These are phyloP conservation scores for Centruroides sculpturatus DNA, from an alignment of 1,140 invertebrate species.

Conservation along the genomic window DNA sequence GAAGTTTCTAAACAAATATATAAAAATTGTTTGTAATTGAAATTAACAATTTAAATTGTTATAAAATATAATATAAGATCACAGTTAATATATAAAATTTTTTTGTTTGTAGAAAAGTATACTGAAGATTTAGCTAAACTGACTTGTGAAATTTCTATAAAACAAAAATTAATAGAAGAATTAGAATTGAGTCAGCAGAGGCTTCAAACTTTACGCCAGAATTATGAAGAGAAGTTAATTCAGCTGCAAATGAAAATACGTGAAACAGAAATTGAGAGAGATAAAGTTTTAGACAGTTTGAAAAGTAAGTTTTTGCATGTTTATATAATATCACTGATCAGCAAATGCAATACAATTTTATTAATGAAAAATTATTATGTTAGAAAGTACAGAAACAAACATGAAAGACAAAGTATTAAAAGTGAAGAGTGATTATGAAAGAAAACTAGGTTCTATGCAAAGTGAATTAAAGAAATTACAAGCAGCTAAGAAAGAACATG, in stretches of 20 bases:
- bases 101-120: conserved; percentile 8
- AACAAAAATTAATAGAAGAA: conserved; percentile 78
- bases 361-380: not conserved
- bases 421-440: conserved; percentile 80
- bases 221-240: conserved; percentile 86
- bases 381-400: conserved; percentile 20
- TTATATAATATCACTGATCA: not conserved
- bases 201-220: conserved; percentile 62
- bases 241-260: conserved; percentile 70
- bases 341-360: not conserved
- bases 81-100: not conserved
- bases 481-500: conserved; percentile 75
- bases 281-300: conserved; percentile 59
- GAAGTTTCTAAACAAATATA: too few species aligned
- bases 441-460: conserved; percentile 68
- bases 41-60: not conserved
- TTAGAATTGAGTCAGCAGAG: conserved; percentile 72
- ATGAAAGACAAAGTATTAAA: conserved; percentile 43
- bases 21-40: too few species aligned
- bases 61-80: too few species aligned
- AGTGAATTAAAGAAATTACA: conserved; percentile 75
- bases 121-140: conserved; percentile 15
- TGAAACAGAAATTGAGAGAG: conserved; percentile 80
- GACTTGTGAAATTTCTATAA: conserved; percentile 17
- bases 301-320: not conserved